These are phyloP conservation scores for Drosophila auraria DNA, from an alignment of 1,140 invertebrate genomes.

Conservation along the genomic window DNA sequence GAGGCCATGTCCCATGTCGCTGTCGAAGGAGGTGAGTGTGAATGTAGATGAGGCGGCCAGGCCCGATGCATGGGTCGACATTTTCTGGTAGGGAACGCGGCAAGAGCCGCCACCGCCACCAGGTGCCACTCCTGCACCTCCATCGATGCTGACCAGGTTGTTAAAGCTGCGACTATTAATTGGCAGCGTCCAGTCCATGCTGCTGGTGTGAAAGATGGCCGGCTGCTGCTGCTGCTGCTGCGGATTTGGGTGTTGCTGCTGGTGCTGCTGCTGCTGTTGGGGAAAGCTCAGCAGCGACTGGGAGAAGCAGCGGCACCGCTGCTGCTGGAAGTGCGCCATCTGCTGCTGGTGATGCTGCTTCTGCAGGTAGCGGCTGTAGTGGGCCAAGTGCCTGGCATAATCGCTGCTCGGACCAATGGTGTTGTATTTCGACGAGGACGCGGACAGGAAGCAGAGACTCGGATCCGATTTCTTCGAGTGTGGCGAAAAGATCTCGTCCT, in stretches of 20 bases:
- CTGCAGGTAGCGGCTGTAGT: slow-evolving; percentile 76
- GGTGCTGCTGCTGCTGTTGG: slow-evolving; percentile 47
- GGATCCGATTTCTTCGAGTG: slow-evolving; percentile 79
- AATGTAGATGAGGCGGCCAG: slow-evolving; percentile 64
- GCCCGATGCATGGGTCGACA: slow-evolving; percentile 35
- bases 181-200: slow-evolving; percentile 72
- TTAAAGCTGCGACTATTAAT: slow-evolving; percentile 80
- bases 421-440: slow-evolving; percentile 74
- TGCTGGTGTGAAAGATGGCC: slow-evolving; percentile 72
- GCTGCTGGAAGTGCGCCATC: slow-evolving; percentile 74
- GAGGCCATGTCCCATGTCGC: slow-evolving; percentile 70
- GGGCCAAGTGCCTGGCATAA: slow-evolving; percentile 75
- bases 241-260: slow-evolving; percentile 14
- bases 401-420: slow-evolving; percentile 83
- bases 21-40: slow-evolving; percentile 76
- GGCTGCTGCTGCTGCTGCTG: slow-evolving; percentile 44
- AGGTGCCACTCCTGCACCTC: slow-evolving; percentile 12
- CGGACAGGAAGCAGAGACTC: slow-evolving; percentile 70
- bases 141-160: slow-evolving; percentile 80
- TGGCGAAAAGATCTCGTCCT: slow-evolving; percentile 75
- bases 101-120: slow-evolving; percentile 34
- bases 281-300: slow-evolving; percentile 81
- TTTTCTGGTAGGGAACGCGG: slow-evolving; percentile 78
- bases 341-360: slow-evolving; percentile 78
- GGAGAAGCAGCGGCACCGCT: slow-evolving; percentile 79